These are phyloP conservation scores for Drosophila lacteicornis DNA, from an alignment of 1,140 invertebrate species.

Conservation along the genomic window DNA sequence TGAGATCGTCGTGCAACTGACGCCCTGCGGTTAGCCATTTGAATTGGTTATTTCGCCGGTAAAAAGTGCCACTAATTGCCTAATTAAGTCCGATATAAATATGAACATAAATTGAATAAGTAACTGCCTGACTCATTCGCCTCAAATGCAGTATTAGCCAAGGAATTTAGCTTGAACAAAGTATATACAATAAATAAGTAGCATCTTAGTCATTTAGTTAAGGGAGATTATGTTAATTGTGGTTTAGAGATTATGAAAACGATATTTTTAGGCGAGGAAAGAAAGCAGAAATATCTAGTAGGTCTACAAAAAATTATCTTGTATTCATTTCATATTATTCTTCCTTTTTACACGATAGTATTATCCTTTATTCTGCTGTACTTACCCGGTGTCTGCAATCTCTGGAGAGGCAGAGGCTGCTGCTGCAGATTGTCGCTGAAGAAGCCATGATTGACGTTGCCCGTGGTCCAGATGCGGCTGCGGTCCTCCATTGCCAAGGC, in stretches of 20 bases:
- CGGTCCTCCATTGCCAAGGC: constrained; percentile 47
- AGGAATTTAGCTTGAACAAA: background rate
- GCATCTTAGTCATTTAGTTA: background rate
- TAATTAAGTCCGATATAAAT: constrained; percentile 3
- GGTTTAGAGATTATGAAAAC: no score
- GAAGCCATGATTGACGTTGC: constrained; percentile 62
- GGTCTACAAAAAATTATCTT: background rate
- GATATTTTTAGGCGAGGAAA: no score
- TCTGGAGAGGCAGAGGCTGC: constrained; percentile 58
- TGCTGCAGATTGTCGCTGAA: constrained; percentile 68
- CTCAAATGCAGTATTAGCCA: background rate
- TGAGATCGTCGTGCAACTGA: background rate
- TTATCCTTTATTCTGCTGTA: no score
- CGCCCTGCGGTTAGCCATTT: constrained; percentile 18
- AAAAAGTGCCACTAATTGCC: constrained; percentile 1
- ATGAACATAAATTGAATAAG: background rate
- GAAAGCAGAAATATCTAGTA: no score
- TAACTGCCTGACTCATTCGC: constrained; percentile 10
- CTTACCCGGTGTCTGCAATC: constrained; percentile 72
- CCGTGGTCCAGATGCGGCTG: constrained; percentile 70
- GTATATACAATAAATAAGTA: background rate
- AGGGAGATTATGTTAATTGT: background rate
- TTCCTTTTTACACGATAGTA: no score
- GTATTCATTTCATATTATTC: no score
- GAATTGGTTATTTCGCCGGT: background rate